phyloP scores from a whole-genome alignment of 2,113 vertebrate genomes.

The Heterotis niloticus region DNA sequence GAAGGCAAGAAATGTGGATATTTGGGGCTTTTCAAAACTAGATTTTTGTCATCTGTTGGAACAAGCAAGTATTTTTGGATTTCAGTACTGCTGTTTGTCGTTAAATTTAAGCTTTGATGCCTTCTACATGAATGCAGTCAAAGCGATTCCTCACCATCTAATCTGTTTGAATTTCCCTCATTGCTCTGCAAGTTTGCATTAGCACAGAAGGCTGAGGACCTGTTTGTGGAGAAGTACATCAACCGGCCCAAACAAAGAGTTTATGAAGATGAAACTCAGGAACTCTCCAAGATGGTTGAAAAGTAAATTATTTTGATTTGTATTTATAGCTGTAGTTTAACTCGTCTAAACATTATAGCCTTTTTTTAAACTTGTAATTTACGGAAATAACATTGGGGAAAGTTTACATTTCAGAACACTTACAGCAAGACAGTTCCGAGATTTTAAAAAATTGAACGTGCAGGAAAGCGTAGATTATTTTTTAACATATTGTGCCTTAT shows the following conservation, averaged over 20 bases:
- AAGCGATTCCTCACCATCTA: background rate
- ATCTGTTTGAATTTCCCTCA: background rate
- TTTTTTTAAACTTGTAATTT: no score
- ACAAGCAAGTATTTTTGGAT: background rate
- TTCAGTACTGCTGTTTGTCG: background rate
- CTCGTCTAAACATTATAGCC: no score
- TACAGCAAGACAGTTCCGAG: background rate
- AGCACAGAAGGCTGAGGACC: constrained; percentile 58
- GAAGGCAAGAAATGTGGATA: background rate
- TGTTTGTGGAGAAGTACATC: constrained; percentile 72
- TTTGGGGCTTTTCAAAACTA: background rate
- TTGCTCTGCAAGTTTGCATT: constrained; percentile 57
- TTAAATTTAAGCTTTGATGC: background rate
- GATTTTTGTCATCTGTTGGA: background rate
- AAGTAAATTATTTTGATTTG: constrained; percentile 59
- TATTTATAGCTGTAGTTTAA: background rate
- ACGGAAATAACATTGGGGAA: no score
- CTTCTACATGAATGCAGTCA: background rate
- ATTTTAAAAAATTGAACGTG: background rate
- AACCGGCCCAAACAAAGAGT: constrained; percentile 73
- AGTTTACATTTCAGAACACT: no score
- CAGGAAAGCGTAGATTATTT: background rate
- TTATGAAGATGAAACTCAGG: constrained; percentile 74
- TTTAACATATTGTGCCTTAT: background rate
- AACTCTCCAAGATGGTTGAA: constrained; percentile 66